A percentile compares a stretch with the other conserved stretches of the same genome.
Evolutionary conservation across 2,888 invertebrate genomes (phyloP).

Genomic region (Campoletis raptor): DNA sequence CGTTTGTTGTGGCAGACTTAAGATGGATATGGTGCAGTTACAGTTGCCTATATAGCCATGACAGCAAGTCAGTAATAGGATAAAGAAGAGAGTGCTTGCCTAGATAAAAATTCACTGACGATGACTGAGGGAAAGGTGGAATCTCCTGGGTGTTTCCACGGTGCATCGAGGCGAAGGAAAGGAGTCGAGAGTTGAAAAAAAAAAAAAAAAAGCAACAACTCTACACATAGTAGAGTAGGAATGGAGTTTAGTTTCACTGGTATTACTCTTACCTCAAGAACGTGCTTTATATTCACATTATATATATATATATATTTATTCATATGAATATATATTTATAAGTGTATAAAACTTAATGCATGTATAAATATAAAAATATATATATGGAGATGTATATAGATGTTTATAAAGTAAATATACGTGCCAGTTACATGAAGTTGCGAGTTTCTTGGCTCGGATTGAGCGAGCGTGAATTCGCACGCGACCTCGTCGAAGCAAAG

Average conservation of each 20-base stretch:
- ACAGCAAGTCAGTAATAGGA: constrained; percentile 52
- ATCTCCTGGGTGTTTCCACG: constrained; percentile 72
- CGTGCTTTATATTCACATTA: constrained; percentile 18
- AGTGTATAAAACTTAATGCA: constrained; percentile 9
- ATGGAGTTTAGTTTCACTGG: constrained; percentile 63
- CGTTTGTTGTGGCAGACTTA: constrained; percentile 22
- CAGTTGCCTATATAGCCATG: constrained; percentile 25
- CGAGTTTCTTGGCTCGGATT: constrained; percentile 48
- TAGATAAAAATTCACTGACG: constrained; percentile 71
- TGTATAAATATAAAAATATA: neutral
- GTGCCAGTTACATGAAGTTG: constrained; percentile 57
- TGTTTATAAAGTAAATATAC: constrained; percentile 16
- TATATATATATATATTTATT: constrained; percentile 1
- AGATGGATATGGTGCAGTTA: constrained; percentile 22
- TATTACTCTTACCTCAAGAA: constrained; percentile 50
- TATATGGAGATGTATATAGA: constrained; percentile 10
- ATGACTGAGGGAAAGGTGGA: constrained; percentile 73
- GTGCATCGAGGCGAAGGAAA: constrained; percentile 64
- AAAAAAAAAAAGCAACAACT: constrained; percentile 32
- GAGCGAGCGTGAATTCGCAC: constrained; percentile 64
- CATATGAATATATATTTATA: constrained; percentile 1
- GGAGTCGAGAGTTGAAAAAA: constrained; percentile 47
- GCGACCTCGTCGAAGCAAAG: constrained; percentile 62
- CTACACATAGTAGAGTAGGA: constrained; percentile 35
- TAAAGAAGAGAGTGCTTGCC: constrained; percentile 57